Percentiles rank a stretch among this genome's conserved stretches.
Evolutionary conservation across 2,888 invertebrate species (phyloP).

Genomic region (Anticlea derivata): DNA sequence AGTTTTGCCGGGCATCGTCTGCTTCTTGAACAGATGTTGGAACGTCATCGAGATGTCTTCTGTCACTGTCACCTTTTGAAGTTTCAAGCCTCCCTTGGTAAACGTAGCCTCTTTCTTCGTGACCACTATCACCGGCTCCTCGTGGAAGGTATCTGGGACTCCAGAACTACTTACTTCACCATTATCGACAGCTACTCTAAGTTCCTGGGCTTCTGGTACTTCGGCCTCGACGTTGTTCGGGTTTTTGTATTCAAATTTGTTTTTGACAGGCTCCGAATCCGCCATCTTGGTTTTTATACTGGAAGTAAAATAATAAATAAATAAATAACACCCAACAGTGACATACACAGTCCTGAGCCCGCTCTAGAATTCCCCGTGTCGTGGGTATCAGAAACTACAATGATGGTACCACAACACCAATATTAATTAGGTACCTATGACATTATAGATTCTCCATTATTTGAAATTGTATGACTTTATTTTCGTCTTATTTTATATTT

Average conservation of each 20-base stretch:
- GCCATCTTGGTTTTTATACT: slow-evolving; percentile 56
- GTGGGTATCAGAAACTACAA: too few species aligned
- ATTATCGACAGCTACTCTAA: slow-evolving; percentile 42
- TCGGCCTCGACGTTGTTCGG: slow-evolving; percentile 55
- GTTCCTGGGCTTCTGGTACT: slow-evolving; percentile 59
- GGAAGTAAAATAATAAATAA: slow-evolving; percentile 7
- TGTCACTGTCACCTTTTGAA: slow-evolving; percentile 65
- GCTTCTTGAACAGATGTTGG: slow-evolving; percentile 69
- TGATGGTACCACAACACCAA: too few species aligned
- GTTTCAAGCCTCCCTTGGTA: slow-evolving; percentile 62
- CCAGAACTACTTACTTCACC: slow-evolving; percentile 34
- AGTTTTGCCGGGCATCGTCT: slow-evolving; percentile 59
- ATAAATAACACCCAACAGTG: too few species aligned
- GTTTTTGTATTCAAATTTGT: slow-evolving; percentile 45
- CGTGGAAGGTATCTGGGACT: slow-evolving; percentile 38
- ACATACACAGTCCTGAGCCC: too few species aligned
- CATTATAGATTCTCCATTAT: too few species aligned
- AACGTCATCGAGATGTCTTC: slow-evolving; percentile 70
- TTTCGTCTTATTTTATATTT: too few species aligned
- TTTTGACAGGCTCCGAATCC: slow-evolving; percentile 45
- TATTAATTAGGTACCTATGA: too few species aligned
- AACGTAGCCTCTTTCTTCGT: slow-evolving; percentile 62
- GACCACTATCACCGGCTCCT: slow-evolving; percentile 62
- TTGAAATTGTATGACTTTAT: too few species aligned
- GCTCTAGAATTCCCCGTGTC: too few species aligned